Evolutionary conservation across 92 coral and sea anemone species (phyloP).

Genomic region (Actinostola sp.): DNA sequence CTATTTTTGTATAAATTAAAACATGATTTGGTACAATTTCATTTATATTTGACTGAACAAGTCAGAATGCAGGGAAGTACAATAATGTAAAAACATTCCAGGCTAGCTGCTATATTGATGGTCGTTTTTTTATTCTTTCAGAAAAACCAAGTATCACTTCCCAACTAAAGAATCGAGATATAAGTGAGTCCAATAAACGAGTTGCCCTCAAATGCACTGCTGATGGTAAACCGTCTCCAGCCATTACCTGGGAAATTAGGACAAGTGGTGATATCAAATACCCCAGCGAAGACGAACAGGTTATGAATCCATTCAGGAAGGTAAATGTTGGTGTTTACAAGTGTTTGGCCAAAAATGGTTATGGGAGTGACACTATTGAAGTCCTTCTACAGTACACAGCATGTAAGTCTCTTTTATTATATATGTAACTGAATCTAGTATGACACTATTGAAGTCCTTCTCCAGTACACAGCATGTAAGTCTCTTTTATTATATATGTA

Average conservation of each 20-base stretch:
- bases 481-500: no score
- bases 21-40: no score
- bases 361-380: slow-evolving; percentile 11
- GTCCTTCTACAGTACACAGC: slow-evolving; percentile 1
- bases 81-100: no score
- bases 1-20: no score
- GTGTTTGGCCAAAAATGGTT: slow-evolving; percentile 38
- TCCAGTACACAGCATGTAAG: no score
- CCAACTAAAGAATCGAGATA: not conserved
- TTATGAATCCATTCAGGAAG: not conserved
- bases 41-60: no score
- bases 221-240: slow-evolving; percentile 49
- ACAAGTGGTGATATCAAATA: not conserved
- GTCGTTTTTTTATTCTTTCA: not conserved
- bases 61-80: no score
- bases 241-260: slow-evolving; percentile 35
- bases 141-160: not conserved
- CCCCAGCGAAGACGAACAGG: not conserved
- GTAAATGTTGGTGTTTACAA: slow-evolving; percentile 45
- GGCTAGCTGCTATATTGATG: no score
- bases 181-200: not conserved
- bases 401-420: slow-evolving; percentile 3
- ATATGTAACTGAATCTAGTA: not conserved
- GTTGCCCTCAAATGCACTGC: slow-evolving; percentile 41
- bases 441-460: no score